These are phyloP conservation scores for Zaprionus obscuricornis DNA, from an alignment of 2,888 invertebrate genomes.

Conservation along the genomic window DNA sequence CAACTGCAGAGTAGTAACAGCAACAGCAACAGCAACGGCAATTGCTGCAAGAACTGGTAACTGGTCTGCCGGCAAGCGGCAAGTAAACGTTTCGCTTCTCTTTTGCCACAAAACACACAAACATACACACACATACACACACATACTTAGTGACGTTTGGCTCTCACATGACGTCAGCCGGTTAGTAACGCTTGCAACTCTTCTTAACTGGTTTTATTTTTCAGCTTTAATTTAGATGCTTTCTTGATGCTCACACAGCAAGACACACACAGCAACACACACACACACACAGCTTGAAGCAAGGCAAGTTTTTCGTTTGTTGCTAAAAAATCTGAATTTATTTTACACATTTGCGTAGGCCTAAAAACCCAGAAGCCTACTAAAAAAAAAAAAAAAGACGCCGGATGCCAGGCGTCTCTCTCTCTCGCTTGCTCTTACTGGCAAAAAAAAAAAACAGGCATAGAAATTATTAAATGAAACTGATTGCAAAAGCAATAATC, in stretches of 20 bases:
- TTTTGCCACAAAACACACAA: constrained; percentile 4
- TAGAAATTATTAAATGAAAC: no score
- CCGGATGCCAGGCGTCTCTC: constrained; percentile 20
- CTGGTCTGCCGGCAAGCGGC: constrained; percentile 62
- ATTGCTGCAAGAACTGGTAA: constrained; percentile 69
- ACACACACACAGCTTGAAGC: no score
- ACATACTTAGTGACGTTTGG: constrained; percentile 8
- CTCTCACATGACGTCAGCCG: constrained; percentile 65
- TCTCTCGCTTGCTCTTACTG: no score
- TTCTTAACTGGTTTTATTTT: constrained; percentile 66
- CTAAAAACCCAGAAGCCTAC: constrained; percentile 79
- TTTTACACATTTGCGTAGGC: constrained; percentile 70
- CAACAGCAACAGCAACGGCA: constrained; percentile 29
- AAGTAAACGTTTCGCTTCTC: constrained; percentile 39
- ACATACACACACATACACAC: constrained; percentile 24
- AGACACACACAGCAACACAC: no score
- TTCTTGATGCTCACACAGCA: constrained; percentile 69
- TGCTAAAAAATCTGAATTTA: constrained; percentile 48
- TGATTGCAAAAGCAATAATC: no score
- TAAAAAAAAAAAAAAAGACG: constrained; percentile 31
- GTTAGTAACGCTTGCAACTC: constrained; percentile 36
- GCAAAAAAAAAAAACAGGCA: not conserved
- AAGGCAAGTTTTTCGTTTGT: constrained; percentile 49
- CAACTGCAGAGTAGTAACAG: constrained; percentile 65
- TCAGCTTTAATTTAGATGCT: constrained; percentile 70